A percentile compares a stretch with the other conserved stretches of the same genome.
phyloP scores from a whole-genome alignment of 2,113 vertebrate genomes.

The Emydocephalus ijimae region DNA sequence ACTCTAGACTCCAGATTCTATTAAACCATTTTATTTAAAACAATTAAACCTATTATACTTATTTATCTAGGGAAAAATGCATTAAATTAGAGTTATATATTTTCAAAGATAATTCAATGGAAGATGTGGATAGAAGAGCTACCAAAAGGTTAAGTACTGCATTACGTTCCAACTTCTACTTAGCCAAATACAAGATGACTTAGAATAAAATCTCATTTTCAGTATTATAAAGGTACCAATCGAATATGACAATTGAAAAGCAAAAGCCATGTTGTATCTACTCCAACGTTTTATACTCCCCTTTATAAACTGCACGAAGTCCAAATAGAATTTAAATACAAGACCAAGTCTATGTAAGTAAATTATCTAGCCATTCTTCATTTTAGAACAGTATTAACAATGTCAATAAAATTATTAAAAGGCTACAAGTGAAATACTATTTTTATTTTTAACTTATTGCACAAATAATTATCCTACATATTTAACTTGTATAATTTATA shows the following conservation, averaged over 20 bases:
- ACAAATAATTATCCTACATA: background rate
- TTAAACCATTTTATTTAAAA: conserved; percentile 20
- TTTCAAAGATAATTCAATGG: background rate
- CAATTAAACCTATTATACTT: background rate
- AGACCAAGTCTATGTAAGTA: background rate
- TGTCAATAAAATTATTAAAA: background rate
- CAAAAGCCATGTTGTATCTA: background rate
- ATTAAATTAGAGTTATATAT: background rate
- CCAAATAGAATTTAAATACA: background rate
- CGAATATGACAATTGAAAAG: background rate
- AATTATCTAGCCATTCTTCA: background rate
- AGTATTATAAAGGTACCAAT: background rate
- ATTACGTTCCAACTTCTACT: background rate
- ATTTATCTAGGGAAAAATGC: background rate
- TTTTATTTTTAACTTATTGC: background rate
- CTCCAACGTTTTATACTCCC: background rate
- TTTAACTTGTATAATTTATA: background rate
- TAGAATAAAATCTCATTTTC: background rate
- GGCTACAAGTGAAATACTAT: background rate
- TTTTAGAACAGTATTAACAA: background rate
- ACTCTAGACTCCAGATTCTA: conserved; percentile 27
- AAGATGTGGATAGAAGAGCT: background rate
- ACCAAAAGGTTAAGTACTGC: background rate
- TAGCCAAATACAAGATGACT: background rate
- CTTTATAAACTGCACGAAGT: background rate